phyloP scores from a whole-genome alignment of 2,797 vertebrate genomes.

The Cyprinodon diabolis region DNA sequence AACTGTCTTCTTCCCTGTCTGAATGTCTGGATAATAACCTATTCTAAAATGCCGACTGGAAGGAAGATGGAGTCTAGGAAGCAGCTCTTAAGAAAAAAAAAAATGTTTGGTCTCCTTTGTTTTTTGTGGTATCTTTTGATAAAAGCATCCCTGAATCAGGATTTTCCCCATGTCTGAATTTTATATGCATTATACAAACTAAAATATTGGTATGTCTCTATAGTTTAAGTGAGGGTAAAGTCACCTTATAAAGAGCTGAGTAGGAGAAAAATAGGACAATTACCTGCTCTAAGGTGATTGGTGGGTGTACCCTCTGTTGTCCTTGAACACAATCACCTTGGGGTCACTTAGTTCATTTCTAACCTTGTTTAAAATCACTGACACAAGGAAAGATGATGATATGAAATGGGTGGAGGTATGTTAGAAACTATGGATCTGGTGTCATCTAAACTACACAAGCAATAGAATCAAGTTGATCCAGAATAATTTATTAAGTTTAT shows the following conservation, averaged over 20 bases:
- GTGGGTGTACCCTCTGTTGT: background rate
- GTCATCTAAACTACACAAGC: too few relatives aligned
- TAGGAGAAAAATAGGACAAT: background rate
- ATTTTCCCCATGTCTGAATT: background rate
- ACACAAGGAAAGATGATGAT: background rate
- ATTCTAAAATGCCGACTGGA: background rate
- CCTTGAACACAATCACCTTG: background rate
- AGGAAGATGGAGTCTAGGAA: background rate
- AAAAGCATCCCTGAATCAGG: background rate
- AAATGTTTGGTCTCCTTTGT: too few relatives aligned
- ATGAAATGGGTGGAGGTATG: background rate
- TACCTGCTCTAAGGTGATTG: background rate
- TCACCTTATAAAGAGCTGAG: constrained; percentile 7
- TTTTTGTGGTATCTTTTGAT: background rate
- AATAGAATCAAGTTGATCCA: too few relatives aligned
- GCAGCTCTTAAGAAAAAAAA: too few relatives aligned
- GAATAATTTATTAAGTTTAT: too few relatives aligned
- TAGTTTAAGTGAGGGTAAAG: background rate
- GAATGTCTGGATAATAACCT: background rate
- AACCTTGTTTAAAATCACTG: constrained; percentile 4
- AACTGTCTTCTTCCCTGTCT: background rate
- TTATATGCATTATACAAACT: background rate
- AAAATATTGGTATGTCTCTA: background rate
- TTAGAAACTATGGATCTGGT: background rate
- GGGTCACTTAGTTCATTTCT: background rate